phyloP scores from a whole-genome alignment of 2,888 invertebrate genomes.

The Deilephila porcellus region DNA sequence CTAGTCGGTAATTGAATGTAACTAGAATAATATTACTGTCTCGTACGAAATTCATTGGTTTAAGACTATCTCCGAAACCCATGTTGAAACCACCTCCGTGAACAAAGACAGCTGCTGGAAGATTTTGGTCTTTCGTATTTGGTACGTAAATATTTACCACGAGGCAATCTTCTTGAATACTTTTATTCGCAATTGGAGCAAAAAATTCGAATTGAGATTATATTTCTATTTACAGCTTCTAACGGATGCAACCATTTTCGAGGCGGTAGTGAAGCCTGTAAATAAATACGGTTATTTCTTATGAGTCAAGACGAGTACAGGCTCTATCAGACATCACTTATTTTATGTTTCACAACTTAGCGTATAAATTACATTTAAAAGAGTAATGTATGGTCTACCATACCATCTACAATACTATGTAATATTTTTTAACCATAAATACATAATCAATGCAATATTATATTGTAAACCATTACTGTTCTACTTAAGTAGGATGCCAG shows the following conservation, averaged over 20 bases:
- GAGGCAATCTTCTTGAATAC: conserved; percentile 62
- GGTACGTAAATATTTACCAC: conserved; percentile 65
- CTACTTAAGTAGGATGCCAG: too few relatives aligned
- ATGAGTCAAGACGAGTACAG: too few relatives aligned
- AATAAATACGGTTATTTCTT: conserved; percentile 16
- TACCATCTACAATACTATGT: conserved; percentile 34
- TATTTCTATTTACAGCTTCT: conserved; percentile 47
- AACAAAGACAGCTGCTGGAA: conserved; percentile 70
- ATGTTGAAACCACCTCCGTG: conserved; percentile 73
- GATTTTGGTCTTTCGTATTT: conserved; percentile 48
- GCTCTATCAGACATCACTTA: too few relatives aligned
- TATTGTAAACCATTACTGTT: too few relatives aligned
- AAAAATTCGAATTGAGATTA: conserved; percentile 41
- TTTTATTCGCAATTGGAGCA: neutral
- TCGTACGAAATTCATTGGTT: conserved; percentile 49
- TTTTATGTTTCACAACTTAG: too few relatives aligned
- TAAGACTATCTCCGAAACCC: conserved; percentile 56
- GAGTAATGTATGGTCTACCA: neutral
- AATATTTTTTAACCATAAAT: too few relatives aligned
- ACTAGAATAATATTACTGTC: conserved; percentile 55
- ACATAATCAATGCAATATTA: too few relatives aligned
- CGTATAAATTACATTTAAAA: too few relatives aligned
- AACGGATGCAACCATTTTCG: conserved; percentile 50
- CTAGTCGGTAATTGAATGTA: conserved; percentile 64
- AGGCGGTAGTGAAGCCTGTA: conserved; percentile 56